Base-by-base conservation (phyloP, 2,888 invertebrate species). In the Sylvicola cinctus region DNA sequence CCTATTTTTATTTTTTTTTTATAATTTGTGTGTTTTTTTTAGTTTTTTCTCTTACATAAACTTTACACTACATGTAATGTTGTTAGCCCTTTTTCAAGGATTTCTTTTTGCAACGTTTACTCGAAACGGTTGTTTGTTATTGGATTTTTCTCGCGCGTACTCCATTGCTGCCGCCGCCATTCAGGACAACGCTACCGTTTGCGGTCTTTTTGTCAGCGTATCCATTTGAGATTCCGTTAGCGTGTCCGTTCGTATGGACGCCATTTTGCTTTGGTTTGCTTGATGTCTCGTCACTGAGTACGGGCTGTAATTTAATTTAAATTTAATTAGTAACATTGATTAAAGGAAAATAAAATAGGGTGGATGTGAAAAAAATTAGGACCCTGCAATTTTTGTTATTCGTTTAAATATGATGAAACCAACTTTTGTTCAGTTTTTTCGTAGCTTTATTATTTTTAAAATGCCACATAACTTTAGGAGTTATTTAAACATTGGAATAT, bases 211-310 rank as follows among this genome's bases (percentile, higher is more conserved):
- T 29, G 13, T 12, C 7, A 6, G 29, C 7, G 20, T 6, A 20
- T 20, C 46, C 44, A 43, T 55, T 55, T 40, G 48, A 45, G 38
- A 49, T 53, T 39, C 52, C 52, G 38, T 55, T 50, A 35, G 47
- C 45, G 36, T 48, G 49, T 13, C 49, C 49, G 37, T 58, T 54
- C 36, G 39, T 36, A 31, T 40, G 40, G 31, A 43, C 46, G 16
- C 48, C 45, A 38, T 52, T 52, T 15, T 44, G 33, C 34, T 43
- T 51, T 14, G 50, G 51, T 29, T 50, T 48, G 38, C 45, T 46
- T 14, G 41, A 37, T 13, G 46, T 45, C 32, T 60, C 58, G 37
- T 62, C 62, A 20, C 68, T 74, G 51, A 74, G 50, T n/a, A 79
- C 67, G 41, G 76, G 70, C 76, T 76, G 63, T 2, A 60, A 57